Evolutionary conservation across 1,140 invertebrate species (phyloP), one percentile per base, ranked within the genome.

Genomic region (Heliconius himera): DNA sequence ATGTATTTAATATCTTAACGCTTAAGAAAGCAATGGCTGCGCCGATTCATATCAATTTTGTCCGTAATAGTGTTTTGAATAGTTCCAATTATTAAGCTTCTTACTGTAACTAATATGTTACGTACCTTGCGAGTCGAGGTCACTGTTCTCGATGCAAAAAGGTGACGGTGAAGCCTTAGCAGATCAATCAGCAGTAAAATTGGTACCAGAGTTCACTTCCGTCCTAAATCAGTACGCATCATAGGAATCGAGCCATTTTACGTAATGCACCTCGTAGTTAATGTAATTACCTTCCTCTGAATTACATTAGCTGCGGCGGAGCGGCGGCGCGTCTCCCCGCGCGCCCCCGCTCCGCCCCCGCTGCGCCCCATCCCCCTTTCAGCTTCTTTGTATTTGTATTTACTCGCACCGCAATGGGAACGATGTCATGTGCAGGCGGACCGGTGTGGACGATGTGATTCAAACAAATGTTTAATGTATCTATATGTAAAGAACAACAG

Each of bases 241-340:
- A 93, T 94, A 93, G 88, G 91, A 94, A 92, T 93, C 93, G 92
- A 94, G 93, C 92, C 93, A 94, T 94, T 94, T 94, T 93, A 94
- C 90, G 92, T 94, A 94, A 93, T 92, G 90, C 90, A 92, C 92
- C 85, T 83, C 84, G 87, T 87, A 91, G 90, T 90, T 90, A 89
- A 91, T 94, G 91, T 92, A 91, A 93, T 93, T 85, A 87, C 85
- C 89, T 94, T 91, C 87, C 91, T 90, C 88, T 88, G 87, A 84
- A 90, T 92, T 91, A 91, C 91, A 92, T 93, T 89, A 91, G 84
- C 86, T 87, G 88, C 81, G 84, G 84, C 60, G 81, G 81, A 73
- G 82, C 74, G 60, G 81, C 85, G 80, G 84, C 84, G 85, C 79
- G 81, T 56, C 75, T 87, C 85, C 88, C 85, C 85, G 79, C 80